Conservation (phyloP, 2,888 invertebrate genomes). For the Patella depressa region DNA sequence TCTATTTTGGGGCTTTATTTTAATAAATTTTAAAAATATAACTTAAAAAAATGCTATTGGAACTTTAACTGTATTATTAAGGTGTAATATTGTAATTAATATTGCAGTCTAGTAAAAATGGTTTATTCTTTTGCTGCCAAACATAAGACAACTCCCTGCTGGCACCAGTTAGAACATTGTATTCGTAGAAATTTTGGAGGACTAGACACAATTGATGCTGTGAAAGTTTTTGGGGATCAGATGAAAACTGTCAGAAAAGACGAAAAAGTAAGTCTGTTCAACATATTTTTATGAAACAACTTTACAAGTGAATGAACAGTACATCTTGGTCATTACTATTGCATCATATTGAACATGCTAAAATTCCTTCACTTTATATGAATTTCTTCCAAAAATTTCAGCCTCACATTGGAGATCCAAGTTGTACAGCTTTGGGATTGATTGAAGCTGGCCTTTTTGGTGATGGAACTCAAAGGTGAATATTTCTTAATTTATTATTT, state of each 20-base stretch:
- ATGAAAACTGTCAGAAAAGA: constrained; percentile 23
- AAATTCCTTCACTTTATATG: too few relatives aligned
- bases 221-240: constrained; percentile 43
- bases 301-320: too few relatives aligned
- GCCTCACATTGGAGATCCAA: constrained; percentile 42
- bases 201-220: constrained; percentile 54
- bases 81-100: background rate
- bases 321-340: too few relatives aligned
- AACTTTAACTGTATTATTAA: too few relatives aligned
- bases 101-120: constrained; percentile 58
- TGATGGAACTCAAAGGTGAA: constrained; percentile 30
- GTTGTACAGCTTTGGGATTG: constrained; percentile 52
- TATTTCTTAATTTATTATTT: background rate
- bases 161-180: constrained; percentile 52
- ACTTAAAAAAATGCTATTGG: too few relatives aligned
- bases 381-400: constrained; percentile 14
- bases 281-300: background rate
- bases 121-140: constrained; percentile 51
- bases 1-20: too few relatives aligned
- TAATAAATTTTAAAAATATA: too few relatives aligned
- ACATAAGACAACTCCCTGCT: constrained; percentile 39
- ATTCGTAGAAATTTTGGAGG: constrained; percentile 64
- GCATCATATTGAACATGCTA: too few relatives aligned
- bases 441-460: constrained; percentile 49
- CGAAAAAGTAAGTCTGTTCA: constrained; percentile 20